Conservation (phyloP, 2,797 vertebrate species). For the Pteronotus mesoamericanus region DNA sequence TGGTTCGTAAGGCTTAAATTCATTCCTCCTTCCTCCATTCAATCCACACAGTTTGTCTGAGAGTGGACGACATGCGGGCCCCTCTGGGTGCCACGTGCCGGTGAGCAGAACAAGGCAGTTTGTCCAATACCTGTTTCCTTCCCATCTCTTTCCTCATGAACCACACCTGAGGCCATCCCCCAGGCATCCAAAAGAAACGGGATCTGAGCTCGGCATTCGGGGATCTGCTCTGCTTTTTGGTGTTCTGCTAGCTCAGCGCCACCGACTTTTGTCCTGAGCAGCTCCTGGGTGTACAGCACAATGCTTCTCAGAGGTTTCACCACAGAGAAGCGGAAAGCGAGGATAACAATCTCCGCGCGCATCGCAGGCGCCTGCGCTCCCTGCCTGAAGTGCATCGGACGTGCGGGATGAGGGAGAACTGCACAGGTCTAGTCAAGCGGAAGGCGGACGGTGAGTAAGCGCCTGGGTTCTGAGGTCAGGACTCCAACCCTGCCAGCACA, state of each 20-base stretch:
- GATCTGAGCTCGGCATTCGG: not conserved
- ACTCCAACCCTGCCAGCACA: not conserved
- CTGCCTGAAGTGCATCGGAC: rapidly evolving
- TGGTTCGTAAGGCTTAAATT: not conserved
- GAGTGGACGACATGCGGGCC: rapidly evolving
- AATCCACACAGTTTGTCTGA: too few relatives aligned
- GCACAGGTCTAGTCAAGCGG: rapidly evolving
- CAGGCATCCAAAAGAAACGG: not conserved
- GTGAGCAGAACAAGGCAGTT: not conserved
- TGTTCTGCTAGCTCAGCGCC: not conserved
- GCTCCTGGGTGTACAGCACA: not conserved
- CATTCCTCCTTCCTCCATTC: not conserved
- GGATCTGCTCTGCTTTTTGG: not conserved
- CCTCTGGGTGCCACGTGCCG: rapidly evolving
- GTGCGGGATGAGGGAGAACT: rapidly evolving
- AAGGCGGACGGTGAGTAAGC: not conserved
- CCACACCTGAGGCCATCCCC: not conserved
- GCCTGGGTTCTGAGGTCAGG: not conserved
- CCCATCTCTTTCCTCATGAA: not conserved
- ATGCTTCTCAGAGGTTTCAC: not conserved
- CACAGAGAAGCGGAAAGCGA: not conserved
- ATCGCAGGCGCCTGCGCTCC: not conserved
- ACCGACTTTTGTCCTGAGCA: too few relatives aligned
- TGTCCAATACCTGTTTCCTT: not conserved
- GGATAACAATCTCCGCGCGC: rapidly evolving